Base-by-base conservation (phyloP, 2,113 vertebrate genomes). In the Rhynchopsitta pachyrhyncha region DNA sequence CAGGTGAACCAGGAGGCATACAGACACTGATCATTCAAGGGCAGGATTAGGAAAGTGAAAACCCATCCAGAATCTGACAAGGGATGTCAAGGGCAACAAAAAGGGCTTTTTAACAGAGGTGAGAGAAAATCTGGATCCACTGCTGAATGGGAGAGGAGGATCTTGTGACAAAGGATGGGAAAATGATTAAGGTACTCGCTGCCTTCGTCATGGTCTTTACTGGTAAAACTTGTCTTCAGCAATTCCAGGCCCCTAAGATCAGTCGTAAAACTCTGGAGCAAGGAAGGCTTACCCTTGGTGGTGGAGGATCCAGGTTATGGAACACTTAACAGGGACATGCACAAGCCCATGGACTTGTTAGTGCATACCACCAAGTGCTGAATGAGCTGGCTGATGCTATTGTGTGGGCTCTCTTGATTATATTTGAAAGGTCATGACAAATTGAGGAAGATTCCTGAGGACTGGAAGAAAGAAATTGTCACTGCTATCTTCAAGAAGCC, bases 301-400 rank as follows among this genome's bases (percentile, higher is more conserved):
- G 47, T 68, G 57, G 35, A 64, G 20, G 39, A 53, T 79, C 3
- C 3, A 33, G 39, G 17, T 50, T 73, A 73, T 16, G 4, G 14
- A 59, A 71, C 3, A 5, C 5, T 92, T 75, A 7, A 77, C 10
- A 0, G 1, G 15, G 9, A 17, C 8, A 6, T 24, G 29, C 4
- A 7, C 11, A 67, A 71, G 10, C 47, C 74, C 15, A 13, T 50
- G 47, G 18, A n/a, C 6, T 24, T 86, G 10, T 17, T 69, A 31
- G n/a, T 22, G 33, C 52, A 7, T 39, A 20, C 33, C 63, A 18
- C 25, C 7, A 33, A 49, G 9, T 33, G 23, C 33, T 83, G 53
- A 69, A 20, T 59, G 29, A 91, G 7, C 37, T 57, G 29, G 6
- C 37, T 37, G 42, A 55, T 63, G 31, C 5, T 1, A 10, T 3